Evolutionary conservation across 2,113 vertebrate species (phyloP), one percentile per base, ranked within the genome.

Genomic region (Toxotes chatareus): DNA sequence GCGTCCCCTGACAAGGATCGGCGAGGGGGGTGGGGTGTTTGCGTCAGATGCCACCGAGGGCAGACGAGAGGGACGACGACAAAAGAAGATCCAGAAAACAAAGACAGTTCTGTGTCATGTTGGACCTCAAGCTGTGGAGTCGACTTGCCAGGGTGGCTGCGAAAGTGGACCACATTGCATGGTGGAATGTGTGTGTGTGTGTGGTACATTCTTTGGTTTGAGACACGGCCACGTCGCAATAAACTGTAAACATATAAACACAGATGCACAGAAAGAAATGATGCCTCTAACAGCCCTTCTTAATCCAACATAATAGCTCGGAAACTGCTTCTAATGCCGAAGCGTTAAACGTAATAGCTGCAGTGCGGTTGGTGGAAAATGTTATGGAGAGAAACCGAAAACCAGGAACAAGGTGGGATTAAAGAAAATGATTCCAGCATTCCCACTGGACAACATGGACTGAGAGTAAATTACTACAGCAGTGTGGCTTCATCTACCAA

Each of bases 221-320:
- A 65, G 66, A 83, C 59, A 71, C 40, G 56, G 82, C 73, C 72
- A 21, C 40, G 7, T 44, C 44, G 78, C 59, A 76, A 80, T 86
- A 89, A 87, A 80, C 80, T 84, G 77, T 82, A 88, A 90, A 86
- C 78, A 86, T 51, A 78, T 65, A 85, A 90, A 93, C 65, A 86
- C 60, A 47, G 56, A 83, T 0, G 67, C 71, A 76, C 32, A 51
- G 31, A 80, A 66, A 73, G 38, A 38, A 53, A 65, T 36, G n/a
- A 36, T 34, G 79, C 27, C 27, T 34, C 47, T 27, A 47, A 60
- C 65, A 27, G 32, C 27, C 11, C 38, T 1, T 16, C 47, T 49
- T 75, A 55, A 71, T 76, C 46, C 3, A 0, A 62, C 38, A 61
- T 75, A 84, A 86, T 56, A 11, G 61, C 47, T 65, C 3, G 51